Evolutionary conservation across 1,140 invertebrate genomes (phyloP).

Genomic region (Zaprionus vittiger): DNA sequence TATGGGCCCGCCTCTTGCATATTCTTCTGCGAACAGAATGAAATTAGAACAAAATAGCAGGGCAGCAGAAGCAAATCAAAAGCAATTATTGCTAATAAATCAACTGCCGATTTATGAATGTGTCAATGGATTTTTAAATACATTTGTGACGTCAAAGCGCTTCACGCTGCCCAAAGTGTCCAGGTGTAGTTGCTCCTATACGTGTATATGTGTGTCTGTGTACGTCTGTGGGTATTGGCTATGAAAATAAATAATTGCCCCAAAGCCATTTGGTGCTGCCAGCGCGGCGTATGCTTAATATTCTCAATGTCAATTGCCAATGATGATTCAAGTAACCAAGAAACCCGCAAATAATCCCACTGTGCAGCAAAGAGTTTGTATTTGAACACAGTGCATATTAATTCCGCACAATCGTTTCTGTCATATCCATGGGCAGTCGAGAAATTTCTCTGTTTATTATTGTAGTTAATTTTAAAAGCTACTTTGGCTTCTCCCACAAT

Average conservation of each 20-base stretch:
- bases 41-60: constrained; percentile 53
- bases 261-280: constrained; percentile 58
- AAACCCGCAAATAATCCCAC: background rate
- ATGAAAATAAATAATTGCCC: constrained; percentile 71
- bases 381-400: background rate
- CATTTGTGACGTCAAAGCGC: constrained; percentile 64
- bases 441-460: constrained; percentile 50
- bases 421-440: background rate
- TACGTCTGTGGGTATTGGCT: constrained; percentile 12
- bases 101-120: constrained; percentile 77
- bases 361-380: background rate
- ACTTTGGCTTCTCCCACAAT: constrained; percentile 48
- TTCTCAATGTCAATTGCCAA: constrained; percentile 40
- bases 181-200: constrained; percentile 11
- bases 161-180: constrained; percentile 9
- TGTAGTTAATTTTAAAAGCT: constrained; percentile 74
- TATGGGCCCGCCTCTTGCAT: constrained; percentile 39
- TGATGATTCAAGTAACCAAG: constrained; percentile 19
- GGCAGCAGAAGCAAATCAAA: constrained; percentile 48
- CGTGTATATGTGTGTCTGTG: background rate
- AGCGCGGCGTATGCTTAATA: constrained; percentile 52
- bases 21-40: constrained; percentile 39
- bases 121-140: constrained; percentile 72
- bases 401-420: background rate
- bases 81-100: constrained; percentile 79